Conservation (phyloP, 2,797 vertebrate species). For the Antrozous pallidus region DNA sequence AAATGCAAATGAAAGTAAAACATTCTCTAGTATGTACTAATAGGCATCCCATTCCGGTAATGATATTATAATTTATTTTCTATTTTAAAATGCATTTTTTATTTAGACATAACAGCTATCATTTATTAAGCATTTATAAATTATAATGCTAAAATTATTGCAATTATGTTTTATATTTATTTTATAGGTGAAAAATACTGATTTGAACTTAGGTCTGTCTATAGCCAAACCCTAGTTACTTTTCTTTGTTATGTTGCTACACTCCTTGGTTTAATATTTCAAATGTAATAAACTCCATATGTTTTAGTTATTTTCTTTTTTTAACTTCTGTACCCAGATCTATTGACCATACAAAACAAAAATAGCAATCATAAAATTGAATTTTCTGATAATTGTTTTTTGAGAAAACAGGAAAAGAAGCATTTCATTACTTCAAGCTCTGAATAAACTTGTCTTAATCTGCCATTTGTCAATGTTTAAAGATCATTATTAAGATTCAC, state of each 20-base stretch:
- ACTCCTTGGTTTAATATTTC: background rate
- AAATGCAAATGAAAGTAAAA: slow-evolving; percentile 12
- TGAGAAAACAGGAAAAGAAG: slow-evolving; percentile 52
- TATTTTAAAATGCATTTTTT: background rate
- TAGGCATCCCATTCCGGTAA: background rate
- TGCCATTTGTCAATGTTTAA: slow-evolving; percentile 75
- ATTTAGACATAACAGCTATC: background rate
- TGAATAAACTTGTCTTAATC: slow-evolving; percentile 64
- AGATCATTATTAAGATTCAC: slow-evolving; percentile 74
- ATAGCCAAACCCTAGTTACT: background rate
- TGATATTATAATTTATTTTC: background rate
- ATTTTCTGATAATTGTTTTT: slow-evolving; percentile 54
- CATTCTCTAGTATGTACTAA: background rate
- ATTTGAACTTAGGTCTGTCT: background rate
- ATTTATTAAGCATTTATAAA: background rate
- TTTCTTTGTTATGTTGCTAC: background rate
- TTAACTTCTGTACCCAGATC: background rate
- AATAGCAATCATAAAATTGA: slow-evolving; percentile 19
- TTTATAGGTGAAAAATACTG: background rate
- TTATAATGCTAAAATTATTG: background rate
- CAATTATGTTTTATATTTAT: background rate
- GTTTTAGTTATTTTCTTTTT: background rate
- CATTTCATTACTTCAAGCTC: slow-evolving; percentile 65
- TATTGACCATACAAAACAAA: background rate
- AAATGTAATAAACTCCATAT: background rate